phyloP scores from a whole-genome alignment of 2,888 invertebrate species.

The Rhogogaster chlorosoma region DNA sequence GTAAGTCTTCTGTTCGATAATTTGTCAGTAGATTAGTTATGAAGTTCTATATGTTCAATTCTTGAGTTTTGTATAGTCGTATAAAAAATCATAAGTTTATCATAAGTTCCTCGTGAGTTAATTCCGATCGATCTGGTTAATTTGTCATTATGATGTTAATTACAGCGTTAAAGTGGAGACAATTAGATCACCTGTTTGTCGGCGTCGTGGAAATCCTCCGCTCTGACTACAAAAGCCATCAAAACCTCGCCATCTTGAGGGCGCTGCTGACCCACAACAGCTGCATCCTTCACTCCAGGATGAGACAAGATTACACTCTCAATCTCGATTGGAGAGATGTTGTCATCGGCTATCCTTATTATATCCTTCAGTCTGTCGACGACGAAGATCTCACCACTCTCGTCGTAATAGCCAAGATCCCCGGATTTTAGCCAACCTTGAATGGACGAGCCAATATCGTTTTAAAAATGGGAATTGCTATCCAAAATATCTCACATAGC shows the following conservation, averaged over 20 bases:
- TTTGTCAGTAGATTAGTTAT: too few relatives aligned
- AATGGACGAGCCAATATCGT: too few relatives aligned
- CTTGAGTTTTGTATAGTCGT: too few relatives aligned
- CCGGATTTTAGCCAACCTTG: conserved; percentile 73
- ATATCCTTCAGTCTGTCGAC: conserved; percentile 71
- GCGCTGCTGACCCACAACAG: conserved; percentile 68
- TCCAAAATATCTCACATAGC: not conserved
- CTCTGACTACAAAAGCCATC: conserved; percentile 67
- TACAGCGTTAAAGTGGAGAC: too few relatives aligned
- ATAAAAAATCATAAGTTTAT: too few relatives aligned
- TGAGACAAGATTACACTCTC: conserved; percentile 66
- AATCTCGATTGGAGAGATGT: conserved; percentile 69
- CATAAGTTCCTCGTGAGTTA: too few relatives aligned
- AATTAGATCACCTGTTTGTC: conserved; percentile 10
- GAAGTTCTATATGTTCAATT: too few relatives aligned
- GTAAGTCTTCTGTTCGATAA: too few relatives aligned
- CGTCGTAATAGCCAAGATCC: conserved; percentile 70
- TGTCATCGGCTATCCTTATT: conserved; percentile 70
- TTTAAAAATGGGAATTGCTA: too few relatives aligned
- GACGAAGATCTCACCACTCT: conserved; percentile 68
- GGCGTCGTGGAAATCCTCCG: not conserved
- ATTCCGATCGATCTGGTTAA: too few relatives aligned
- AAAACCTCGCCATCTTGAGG: conserved; percentile 67
- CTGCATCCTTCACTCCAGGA: conserved; percentile 68
- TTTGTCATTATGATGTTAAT: too few relatives aligned